These are phyloP conservation scores for Eptesicus fuscus DNA, from an alignment of 2,113 vertebrate genomes.

Conservation along the genomic window DNA sequence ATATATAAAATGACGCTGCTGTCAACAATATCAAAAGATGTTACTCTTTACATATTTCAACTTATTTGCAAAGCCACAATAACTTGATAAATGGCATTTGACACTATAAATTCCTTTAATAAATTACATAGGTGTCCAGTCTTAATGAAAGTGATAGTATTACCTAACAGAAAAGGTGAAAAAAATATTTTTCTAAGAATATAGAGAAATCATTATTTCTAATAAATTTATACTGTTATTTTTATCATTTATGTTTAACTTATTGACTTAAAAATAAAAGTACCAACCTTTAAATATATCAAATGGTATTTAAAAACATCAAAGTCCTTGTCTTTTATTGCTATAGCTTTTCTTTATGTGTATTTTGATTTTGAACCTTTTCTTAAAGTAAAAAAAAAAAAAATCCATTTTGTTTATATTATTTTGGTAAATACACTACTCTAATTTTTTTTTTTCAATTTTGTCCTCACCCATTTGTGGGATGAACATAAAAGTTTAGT, in stretches of 20 bases:
- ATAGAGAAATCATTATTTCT: not conserved
- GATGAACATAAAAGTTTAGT: not conserved
- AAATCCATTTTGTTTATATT: not conserved
- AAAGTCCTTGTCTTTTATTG: not conserved
- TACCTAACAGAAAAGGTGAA: not conserved
- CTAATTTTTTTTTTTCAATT: not conserved
- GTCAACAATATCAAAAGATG: constrained; percentile 50
- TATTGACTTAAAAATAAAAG: not conserved
- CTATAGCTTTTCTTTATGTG: not conserved
- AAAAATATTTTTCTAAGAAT: not conserved
- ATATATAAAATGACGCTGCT: constrained; percentile 59
- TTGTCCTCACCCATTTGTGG: not conserved
- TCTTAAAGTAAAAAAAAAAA: not conserved
- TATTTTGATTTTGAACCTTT: not conserved
- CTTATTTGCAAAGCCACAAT: not conserved
- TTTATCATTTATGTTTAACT: not conserved
- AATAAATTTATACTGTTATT: not conserved
- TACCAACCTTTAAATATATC: not conserved
- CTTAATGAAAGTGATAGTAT: constrained; percentile 24
- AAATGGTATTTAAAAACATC: not conserved
- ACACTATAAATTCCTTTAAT: constrained; percentile 44
- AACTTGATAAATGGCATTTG: constrained; percentile 63
- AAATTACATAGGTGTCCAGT: constrained; percentile 33
- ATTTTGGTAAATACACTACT: not conserved
- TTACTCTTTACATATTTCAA: constrained; percentile 17